phyloP scores from a whole-genome alignment of 2,113 vertebrate genomes.

The Albula goreensis region DNA sequence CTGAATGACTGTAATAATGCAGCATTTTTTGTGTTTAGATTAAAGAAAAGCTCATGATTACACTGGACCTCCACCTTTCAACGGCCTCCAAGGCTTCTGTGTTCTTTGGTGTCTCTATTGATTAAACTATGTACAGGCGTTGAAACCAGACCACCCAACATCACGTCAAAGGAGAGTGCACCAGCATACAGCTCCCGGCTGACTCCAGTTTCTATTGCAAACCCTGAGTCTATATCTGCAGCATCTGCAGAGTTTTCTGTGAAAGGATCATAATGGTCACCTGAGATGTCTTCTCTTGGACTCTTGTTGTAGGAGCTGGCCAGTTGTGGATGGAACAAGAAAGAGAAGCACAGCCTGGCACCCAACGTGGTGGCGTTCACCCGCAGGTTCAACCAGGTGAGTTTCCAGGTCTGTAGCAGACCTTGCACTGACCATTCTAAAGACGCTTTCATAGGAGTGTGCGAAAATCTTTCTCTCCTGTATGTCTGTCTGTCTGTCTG shows the following conservation, averaged over 20 bases:
- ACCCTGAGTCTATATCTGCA: neutral
- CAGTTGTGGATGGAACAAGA: slow-evolving; percentile 84
- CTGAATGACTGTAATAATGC: no score
- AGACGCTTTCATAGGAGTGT: no score
- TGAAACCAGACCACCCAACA: neutral
- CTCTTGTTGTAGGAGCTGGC: slow-evolving; percentile 72
- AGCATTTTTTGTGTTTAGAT: neutral
- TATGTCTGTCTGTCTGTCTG: neutral
- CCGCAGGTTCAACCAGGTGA: slow-evolving; percentile 83
- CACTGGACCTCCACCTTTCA: neutral
- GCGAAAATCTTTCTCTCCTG: neutral
- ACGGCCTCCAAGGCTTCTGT: neutral
- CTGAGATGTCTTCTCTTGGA: neutral
- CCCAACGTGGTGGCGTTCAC: slow-evolving; percentile 83
- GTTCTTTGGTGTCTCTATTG: neutral
- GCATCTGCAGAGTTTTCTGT: neutral
- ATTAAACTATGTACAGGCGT: neutral
- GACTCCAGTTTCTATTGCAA: neutral
- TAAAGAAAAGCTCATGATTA: neutral
- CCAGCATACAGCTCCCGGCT: neutral
- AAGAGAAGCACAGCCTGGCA: slow-evolving; percentile 80
- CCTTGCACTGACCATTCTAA: neutral
- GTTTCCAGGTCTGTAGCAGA: neutral
- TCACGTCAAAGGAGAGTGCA: neutral
- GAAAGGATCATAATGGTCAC: neutral